Evolutionary conservation across 64 coral and sea anemone genomes (phyloP), one percentile per base, ranked within the genome.

Genomic region (Montipora foliosa): DNA sequence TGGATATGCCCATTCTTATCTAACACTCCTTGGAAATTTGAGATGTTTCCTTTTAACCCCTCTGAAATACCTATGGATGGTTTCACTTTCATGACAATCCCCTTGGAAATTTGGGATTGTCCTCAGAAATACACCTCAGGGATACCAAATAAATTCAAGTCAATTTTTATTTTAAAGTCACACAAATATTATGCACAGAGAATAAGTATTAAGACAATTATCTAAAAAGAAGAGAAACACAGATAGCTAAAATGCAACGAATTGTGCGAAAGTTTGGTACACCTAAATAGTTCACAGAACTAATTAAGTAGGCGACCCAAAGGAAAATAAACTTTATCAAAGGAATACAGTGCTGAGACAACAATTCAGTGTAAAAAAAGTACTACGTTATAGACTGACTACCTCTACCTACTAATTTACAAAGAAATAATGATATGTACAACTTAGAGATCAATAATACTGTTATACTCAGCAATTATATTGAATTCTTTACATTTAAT

Each of bases 281-380:
- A 57, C 37, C 74, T 93, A 83, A 87, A 79, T 67, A 74, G 82
- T 44, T 73, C 79, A 37, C 1, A 37, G 37, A 37, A 37, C 52
- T 55, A 55, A 10, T 55, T 55, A 55, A 55, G 52, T 55, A 55
- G 52, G 52, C 0, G 52, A 55, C 52, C 52, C 52, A 55, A 55
- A 5, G 52, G 52, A 0, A 55, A 55, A 55, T 55, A 55, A 55
- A 55, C 52, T 55, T 55, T 55, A 5, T 55, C 52, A 37, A 37
- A 37, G 37, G 37, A 37, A 37, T 37, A 37, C 37, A 37, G 37
- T 37, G 37, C 37, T 37, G 1, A 37, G 37, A 37, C 37, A 37
- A 37, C 37, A 37, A 37, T 37, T 37, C 37, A 37, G 37, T 37
- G 37, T 37, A 37, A 37, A 37, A 29, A 37, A 37, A 37, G 37